phyloP scores from a whole-genome alignment of 1,140 invertebrate species.

The Drosophila orena region DNA sequence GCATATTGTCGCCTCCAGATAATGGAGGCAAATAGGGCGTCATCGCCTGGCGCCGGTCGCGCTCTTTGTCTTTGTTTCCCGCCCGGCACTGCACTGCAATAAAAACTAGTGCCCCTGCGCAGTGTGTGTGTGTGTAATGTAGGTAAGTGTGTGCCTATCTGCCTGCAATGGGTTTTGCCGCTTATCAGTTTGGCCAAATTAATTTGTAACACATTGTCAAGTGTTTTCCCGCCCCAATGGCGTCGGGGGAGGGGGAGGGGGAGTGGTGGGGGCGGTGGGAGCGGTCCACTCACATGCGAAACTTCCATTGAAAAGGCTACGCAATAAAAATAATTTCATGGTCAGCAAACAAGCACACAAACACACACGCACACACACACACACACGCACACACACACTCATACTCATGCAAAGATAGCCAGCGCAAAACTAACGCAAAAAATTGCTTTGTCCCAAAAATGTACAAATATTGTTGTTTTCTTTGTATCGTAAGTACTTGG shows the following conservation, averaged over 20 bases:
- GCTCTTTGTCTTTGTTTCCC: conserved; percentile 49
- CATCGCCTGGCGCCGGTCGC: conserved; percentile 59
- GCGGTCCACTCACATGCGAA: conserved; percentile 9
- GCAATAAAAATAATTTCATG: conserved; percentile 74
- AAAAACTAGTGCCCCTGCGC: neutral
- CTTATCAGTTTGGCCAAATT: conserved; percentile 58
- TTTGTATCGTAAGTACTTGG: conserved; percentile 15
- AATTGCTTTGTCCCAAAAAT: conserved; percentile 63
- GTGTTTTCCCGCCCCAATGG: conserved; percentile 6
- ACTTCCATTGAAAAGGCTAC: conserved; percentile 46
- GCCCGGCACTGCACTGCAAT: conserved; percentile 22
- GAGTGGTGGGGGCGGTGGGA: neutral
- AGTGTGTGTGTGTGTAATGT: no score
- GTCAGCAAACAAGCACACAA: conserved; percentile 53
- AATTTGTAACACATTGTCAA: conserved; percentile 58
- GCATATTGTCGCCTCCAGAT: conserved; percentile 53
- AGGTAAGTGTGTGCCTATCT: no score
- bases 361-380: conserved; percentile 1
- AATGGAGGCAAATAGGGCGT: conserved; percentile 61
- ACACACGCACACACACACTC: no score
- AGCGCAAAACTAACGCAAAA: conserved; percentile 50
- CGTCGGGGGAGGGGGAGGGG: neutral
- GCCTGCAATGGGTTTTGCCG: neutral
- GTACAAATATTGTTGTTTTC: conserved; percentile 26
- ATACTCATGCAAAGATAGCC: conserved; percentile 16